Conservation (phyloP, 2,113 vertebrate genomes). For the Saccopteryx bilineata region DNA sequence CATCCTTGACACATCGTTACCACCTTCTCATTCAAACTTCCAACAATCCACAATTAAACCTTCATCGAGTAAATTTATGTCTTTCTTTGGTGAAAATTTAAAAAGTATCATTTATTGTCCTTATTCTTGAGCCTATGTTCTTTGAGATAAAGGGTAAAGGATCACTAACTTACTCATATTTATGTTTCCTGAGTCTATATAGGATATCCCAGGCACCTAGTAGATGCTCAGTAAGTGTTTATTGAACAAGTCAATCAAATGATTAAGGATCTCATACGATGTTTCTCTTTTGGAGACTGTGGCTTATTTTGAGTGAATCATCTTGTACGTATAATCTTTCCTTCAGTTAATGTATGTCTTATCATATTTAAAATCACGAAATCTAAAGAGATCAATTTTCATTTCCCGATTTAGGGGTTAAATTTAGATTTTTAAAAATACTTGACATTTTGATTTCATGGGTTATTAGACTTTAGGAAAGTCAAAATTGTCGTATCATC, state of each 20-base stretch:
- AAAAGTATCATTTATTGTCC: not conserved
- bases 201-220: not conserved
- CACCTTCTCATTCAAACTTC: not conserved
- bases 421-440: constrained; percentile 36
- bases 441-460: constrained; percentile 46
- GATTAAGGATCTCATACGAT: not conserved
- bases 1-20: not conserved
- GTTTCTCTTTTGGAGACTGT: not conserved
- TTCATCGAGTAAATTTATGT: not conserved
- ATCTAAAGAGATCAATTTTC: constrained; percentile 27
- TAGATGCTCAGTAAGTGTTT: not conserved
- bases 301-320: not conserved
- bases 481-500: not conserved
- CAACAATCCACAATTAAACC: not conserved
- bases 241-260: not conserved
- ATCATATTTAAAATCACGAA: constrained; percentile 30
- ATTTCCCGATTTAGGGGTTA: constrained; percentile 3
- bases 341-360: not conserved
- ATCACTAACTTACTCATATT: not conserved
- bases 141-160: not conserved
- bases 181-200: not conserved
- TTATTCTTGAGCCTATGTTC: not conserved
- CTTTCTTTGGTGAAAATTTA: not conserved
- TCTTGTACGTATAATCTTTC: not conserved
- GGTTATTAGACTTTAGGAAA: constrained; percentile 32